Percentiles rank a stretch among this genome's conserved stretches.
phyloP scores from a whole-genome alignment of 2,888 invertebrate species.

The Cryptocephalus primarius region DNA sequence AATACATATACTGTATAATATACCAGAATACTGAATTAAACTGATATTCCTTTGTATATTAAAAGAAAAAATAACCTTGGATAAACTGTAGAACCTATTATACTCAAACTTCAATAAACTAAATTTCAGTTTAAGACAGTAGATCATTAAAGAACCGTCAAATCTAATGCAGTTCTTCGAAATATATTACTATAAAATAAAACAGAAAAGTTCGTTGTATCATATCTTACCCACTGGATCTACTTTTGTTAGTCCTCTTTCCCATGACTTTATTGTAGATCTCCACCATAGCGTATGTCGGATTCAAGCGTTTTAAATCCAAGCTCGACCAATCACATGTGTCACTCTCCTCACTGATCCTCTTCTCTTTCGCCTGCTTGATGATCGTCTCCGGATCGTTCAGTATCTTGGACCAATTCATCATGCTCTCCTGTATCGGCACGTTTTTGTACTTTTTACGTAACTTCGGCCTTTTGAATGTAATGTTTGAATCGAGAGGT shows the following conservation, averaged over 20 bases:
- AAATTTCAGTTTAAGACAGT: too few relatives aligned
- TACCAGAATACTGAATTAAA: too few relatives aligned
- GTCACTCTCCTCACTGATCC: constrained; percentile 37
- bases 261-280: constrained; percentile 52
- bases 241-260: constrained; percentile 30
- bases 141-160: too few relatives aligned
- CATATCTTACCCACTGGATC: too few relatives aligned
- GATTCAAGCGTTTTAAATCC: constrained; percentile 43
- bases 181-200: not conserved
- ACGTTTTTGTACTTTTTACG: constrained; percentile 35
- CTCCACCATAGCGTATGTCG: constrained; percentile 63
- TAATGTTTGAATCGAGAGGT: constrained; percentile 42
- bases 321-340: constrained; percentile 34
- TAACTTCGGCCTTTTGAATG: constrained; percentile 44
- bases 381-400: constrained; percentile 54
- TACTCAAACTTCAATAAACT: too few relatives aligned
- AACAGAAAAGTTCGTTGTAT: not conserved
- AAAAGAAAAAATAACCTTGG: too few relatives aligned
- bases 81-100: too few relatives aligned
- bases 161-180: too few relatives aligned
- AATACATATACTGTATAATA: too few relatives aligned
- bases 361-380: constrained; percentile 37
- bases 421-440: constrained; percentile 36
- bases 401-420: constrained; percentile 57
- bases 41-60: too few relatives aligned